Evolutionary conservation across 2,797 vertebrate species (phyloP).

Genomic region (Decapterus maruadsi): DNA sequence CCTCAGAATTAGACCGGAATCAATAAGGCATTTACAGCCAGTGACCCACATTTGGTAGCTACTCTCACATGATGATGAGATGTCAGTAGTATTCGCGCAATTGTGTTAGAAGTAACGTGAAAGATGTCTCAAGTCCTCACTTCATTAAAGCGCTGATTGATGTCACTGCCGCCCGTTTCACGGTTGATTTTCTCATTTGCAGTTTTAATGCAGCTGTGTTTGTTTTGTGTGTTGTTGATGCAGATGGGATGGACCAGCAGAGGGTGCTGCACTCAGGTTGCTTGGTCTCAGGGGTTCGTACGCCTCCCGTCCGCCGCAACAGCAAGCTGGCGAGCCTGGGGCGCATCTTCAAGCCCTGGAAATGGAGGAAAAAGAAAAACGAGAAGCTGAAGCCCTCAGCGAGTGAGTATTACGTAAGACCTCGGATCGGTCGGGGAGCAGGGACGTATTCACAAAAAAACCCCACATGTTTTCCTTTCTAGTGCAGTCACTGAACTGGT

Average conservation of each 20-base stretch:
- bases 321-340: constrained; percentile 96
- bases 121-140: not conserved
- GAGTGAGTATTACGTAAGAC: constrained; percentile 77
- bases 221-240: constrained; percentile 39
- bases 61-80: constrained; percentile 35
- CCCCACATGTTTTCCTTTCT: not conserved
- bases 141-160: not conserved
- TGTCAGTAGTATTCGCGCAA: not conserved
- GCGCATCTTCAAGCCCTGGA: constrained; percentile 98
- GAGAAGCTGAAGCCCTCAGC: constrained; percentile 93
- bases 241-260: constrained; percentile 95
- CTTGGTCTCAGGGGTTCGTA: constrained; percentile 93
- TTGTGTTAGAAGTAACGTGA: constrained; percentile 20
- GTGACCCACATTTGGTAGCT: constrained; percentile 47
- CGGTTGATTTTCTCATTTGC: not conserved
- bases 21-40: constrained; percentile 51
- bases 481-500: not conserved
- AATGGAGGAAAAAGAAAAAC: constrained; percentile 99
- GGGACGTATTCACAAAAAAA: constrained; percentile 4
- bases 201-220: constrained; percentile 18
- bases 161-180: not conserved
- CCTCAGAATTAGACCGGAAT: constrained; percentile 56
- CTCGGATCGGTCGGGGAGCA: not conserved
- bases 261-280: constrained; percentile 90
- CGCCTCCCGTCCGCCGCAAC: constrained; percentile 93